Percentiles rank a stretch among this genome's conserved stretches.
phyloP scores from a whole-genome alignment of 1,140 invertebrate genomes.

The Atopsyche davidsoni region DNA sequence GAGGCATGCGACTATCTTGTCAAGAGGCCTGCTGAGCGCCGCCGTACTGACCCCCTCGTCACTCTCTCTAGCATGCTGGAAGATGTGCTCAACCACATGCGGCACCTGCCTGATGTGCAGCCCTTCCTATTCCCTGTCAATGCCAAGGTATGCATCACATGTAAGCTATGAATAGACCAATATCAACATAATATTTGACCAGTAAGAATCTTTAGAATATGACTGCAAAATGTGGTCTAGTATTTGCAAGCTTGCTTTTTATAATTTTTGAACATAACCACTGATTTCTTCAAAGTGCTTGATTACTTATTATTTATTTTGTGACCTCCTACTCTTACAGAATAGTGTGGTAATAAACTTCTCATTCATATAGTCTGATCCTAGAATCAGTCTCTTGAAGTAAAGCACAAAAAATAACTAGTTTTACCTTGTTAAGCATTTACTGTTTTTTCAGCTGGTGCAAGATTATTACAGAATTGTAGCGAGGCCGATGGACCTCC shows the following conservation, averaged over 20 bases:
- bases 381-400: too few species aligned
- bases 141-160: constrained; percentile 70
- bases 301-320: too few species aligned
- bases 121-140: constrained; percentile 94
- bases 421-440: too few species aligned
- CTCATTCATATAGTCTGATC: too few species aligned
- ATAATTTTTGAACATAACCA: too few species aligned
- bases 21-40: constrained; percentile 80
- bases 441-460: constrained; percentile 54
- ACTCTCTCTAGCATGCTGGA: constrained; percentile 90
- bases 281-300: too few species aligned
- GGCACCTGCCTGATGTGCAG: constrained; percentile 85
- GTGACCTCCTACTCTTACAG: too few species aligned
- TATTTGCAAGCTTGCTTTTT: too few species aligned
- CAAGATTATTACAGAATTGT: constrained; percentile 93
- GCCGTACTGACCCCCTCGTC: constrained; percentile 94
- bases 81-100: constrained; percentile 88
- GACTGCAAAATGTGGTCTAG: too few species aligned
- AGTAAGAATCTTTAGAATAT: not conserved
- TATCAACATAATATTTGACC: constrained; percentile 12
- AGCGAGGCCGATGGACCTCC: constrained; percentile 92
- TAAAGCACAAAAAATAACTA: too few species aligned
- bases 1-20: constrained; percentile 92
- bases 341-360: too few species aligned
- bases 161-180: constrained; percentile 13